Evolutionary conservation across 2,888 invertebrate species (phyloP).

Genomic region (Cheilosia pagana): DNA sequence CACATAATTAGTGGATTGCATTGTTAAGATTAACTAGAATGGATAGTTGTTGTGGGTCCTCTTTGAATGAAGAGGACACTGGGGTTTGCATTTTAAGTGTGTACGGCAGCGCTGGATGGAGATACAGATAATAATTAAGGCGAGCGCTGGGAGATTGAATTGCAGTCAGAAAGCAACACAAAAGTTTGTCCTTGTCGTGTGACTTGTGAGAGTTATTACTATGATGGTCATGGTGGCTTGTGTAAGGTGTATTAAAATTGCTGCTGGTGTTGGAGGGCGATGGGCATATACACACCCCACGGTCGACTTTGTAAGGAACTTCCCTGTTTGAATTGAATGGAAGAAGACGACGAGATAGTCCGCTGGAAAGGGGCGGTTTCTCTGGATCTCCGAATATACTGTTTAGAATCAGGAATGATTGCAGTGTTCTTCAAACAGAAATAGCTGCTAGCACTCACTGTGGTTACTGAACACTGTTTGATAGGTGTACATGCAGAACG

Average conservation of each 20-base stretch:
- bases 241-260: background rate
- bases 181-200: background rate
- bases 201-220: background rate
- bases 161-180: constrained; percentile 15
- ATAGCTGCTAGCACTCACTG: too few relatives aligned
- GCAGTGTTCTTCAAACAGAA: background rate
- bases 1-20: constrained; percentile 72
- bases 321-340: too few relatives aligned
- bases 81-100: constrained; percentile 34
- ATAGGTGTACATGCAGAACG: too few relatives aligned
- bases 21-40: constrained; percentile 68
- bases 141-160: constrained; percentile 33
- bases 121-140: constrained; percentile 42
- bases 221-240: background rate
- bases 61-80: constrained; percentile 1
- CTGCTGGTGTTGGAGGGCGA: too few relatives aligned
- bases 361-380: too few relatives aligned
- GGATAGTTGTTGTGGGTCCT: constrained; percentile 45
- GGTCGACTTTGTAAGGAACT: too few relatives aligned
- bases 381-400: too few relatives aligned
- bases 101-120: background rate
- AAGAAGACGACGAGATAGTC: too few relatives aligned
- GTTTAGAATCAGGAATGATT: too few relatives aligned
- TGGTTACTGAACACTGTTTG: too few relatives aligned
- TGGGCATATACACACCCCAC: too few relatives aligned